Conservation (phyloP, 2,113 vertebrate genomes). For the Thunnus thynnus region DNA sequence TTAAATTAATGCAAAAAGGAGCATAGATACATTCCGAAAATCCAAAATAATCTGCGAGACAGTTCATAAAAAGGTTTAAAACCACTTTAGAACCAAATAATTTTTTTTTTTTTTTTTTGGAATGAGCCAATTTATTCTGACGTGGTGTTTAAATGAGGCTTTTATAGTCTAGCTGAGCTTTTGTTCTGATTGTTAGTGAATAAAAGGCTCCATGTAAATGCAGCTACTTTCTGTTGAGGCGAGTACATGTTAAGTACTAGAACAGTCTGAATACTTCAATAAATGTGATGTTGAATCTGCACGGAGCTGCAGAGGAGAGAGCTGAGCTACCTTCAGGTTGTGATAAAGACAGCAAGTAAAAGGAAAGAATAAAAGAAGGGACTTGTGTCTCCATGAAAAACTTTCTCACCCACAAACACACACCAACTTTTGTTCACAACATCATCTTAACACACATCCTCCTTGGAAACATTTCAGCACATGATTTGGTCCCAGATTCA, state of each 20-base stretch:
- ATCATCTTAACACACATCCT: constrained; percentile 31
- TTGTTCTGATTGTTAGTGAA: constrained; percentile 14
- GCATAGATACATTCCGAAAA: too few relatives aligned
- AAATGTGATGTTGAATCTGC: constrained; percentile 34
- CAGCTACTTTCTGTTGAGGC: constrained; percentile 52
- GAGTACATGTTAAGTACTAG: neutral
- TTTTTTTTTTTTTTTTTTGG: neutral
- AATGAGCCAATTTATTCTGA: constrained; percentile 13
- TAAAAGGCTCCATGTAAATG: constrained; percentile 52
- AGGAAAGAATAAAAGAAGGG: constrained; percentile 24
- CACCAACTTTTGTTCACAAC: constrained; percentile 1
- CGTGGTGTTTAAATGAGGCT: neutral
- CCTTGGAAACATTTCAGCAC: constrained; percentile 45
- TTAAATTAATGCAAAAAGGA: neutral
- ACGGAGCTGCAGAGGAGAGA: constrained; percentile 36
- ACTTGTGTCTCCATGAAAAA: constrained; percentile 20
- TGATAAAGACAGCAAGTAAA: constrained; percentile 34
- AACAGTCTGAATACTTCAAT: constrained; percentile 27
- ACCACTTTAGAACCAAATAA: neutral
- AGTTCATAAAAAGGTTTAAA: constrained; percentile 3
- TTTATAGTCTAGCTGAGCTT: constrained; percentile 14
- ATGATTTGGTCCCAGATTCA: constrained; percentile 62
- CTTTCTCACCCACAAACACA: constrained; percentile 35
- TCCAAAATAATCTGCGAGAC: neutral
- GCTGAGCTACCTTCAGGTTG: constrained; percentile 36